phyloP scores from a whole-genome alignment of 2,888 invertebrate genomes.

The Zaprionus bogoriensis region DNA sequence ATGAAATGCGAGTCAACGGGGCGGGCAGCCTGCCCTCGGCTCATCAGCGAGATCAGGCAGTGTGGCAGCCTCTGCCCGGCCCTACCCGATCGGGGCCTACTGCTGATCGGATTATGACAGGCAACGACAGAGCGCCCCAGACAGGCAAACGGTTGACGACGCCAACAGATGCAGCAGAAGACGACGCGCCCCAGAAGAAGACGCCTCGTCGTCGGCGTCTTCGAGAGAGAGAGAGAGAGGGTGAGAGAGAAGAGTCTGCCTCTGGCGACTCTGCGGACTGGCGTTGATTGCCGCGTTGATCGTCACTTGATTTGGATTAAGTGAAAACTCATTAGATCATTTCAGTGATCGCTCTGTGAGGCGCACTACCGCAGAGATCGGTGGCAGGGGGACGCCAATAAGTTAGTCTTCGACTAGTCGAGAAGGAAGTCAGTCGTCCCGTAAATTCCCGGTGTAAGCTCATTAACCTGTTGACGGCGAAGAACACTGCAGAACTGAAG shows the following conservation, averaged over 20 bases:
- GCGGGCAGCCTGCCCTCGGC: not conserved
- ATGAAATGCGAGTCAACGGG: conserved; percentile 60
- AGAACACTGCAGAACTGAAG: conserved; percentile 19
- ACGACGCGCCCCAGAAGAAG: not conserved
- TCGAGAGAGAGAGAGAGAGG: not conserved
- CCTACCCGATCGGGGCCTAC: not conserved
- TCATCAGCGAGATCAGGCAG: not conserved
- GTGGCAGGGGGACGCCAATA: no score
- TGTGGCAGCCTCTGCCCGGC: not conserved
- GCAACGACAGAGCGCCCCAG: conserved; percentile 60
- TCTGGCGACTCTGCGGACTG: conserved; percentile 21
- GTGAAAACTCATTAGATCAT: conserved; percentile 77
- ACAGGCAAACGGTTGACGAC: conserved; percentile 62
- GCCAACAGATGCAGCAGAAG: conserved; percentile 66
- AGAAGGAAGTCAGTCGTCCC: not conserved
- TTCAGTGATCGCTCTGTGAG: conserved; percentile 55
- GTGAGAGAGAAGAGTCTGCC: not conserved
- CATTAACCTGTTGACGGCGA: conserved; percentile 44
- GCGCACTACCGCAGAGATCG: conserved; percentile 67
- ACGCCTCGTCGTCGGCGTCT: not conserved
- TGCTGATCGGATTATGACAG: conserved; percentile 80
- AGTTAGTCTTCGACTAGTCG: no score
- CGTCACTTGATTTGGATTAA: conserved; percentile 77
- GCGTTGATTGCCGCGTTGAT: conserved; percentile 65
- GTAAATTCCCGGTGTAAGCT: conserved; percentile 44